A percentile compares a stretch with the other conserved stretches of the same genome.
These are phyloP conservation scores for Caenorhabditis inopinata DNA, from an alignment of 1,140 invertebrate genomes.

Conservation along the genomic window DNA sequence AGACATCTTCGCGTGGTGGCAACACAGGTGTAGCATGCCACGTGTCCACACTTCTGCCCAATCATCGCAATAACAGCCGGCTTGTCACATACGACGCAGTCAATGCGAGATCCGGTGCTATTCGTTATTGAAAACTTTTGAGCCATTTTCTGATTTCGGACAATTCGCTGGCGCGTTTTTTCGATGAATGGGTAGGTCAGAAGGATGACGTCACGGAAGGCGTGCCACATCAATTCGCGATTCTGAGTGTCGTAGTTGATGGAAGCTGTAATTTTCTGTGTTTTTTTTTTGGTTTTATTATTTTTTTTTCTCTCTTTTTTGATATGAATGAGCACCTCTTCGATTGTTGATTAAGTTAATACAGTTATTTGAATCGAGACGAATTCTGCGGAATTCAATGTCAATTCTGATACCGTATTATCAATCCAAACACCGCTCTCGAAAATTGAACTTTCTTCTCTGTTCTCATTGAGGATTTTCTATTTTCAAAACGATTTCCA, in stretches of 20 bases:
- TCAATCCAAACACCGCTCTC: background rate
- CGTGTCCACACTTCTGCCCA: slow-evolving; percentile 20
- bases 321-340: no score
- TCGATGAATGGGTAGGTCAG: slow-evolving; percentile 35
- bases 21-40: slow-evolving; percentile 43
- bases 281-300: background rate
- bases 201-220: slow-evolving; percentile 41
- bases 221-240: slow-evolving; percentile 43
- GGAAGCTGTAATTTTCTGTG: slow-evolving; percentile 25
- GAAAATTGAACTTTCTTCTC: background rate
- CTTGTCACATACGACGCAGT: slow-evolving; percentile 41
- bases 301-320: background rate
- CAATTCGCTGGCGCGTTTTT: background rate
- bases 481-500: background rate
- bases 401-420: slow-evolving; percentile 11
- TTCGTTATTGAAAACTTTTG: background rate
- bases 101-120: background rate
- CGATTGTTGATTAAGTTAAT: background rate
- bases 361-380: background rate
- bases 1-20: background rate
- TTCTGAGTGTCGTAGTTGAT: slow-evolving; percentile 45
- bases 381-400: background rate
- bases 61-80: slow-evolving; percentile 28
- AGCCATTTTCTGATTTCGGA: slow-evolving; percentile 4
- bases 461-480: background rate